phyloP scores from a whole-genome alignment of 2,797 vertebrate genomes.

The Typhlichthys eigenmanni region DNA sequence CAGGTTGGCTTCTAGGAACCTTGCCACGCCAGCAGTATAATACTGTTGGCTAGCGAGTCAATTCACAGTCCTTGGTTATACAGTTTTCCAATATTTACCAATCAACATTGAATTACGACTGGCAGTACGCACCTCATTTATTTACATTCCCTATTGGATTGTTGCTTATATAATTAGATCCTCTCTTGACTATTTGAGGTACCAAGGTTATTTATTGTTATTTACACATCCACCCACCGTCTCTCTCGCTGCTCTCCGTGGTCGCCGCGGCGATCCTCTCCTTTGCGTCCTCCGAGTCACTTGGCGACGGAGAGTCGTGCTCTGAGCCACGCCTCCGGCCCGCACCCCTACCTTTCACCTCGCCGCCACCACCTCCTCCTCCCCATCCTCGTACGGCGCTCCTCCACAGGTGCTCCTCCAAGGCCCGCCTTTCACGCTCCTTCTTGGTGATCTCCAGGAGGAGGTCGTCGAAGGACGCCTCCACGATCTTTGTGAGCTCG shows the following conservation, averaged over 20 bases:
- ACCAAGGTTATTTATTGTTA: background rate
- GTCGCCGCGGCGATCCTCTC: conserved; percentile 35
- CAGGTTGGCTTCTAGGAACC: too few relatives aligned
- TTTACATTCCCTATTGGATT: too few relatives aligned
- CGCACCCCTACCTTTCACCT: background rate
- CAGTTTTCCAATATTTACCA: too few relatives aligned
- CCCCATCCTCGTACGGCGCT: conserved; percentile 3
- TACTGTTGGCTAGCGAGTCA: too few relatives aligned
- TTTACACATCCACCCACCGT: conserved; percentile 34
- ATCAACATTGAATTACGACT: too few relatives aligned
- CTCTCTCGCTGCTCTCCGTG: conserved; percentile 28
- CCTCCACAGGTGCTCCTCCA: conserved; percentile 60
- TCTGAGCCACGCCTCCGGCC: conserved; percentile 45
- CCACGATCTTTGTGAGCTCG: conserved; percentile 79
- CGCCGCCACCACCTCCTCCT: background rate
- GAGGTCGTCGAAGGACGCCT: conserved; percentile 80
- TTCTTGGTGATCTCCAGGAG: conserved; percentile 79
- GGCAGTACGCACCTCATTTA: too few relatives aligned
- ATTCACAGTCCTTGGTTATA: too few relatives aligned
- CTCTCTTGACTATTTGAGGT: too few relatives aligned
- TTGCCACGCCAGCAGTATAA: too few relatives aligned
- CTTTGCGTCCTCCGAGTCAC: conserved; percentile 58
- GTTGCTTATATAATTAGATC: too few relatives aligned
- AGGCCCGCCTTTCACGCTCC: conserved; percentile 67
- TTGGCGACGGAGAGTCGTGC: conserved; percentile 60